phyloP scores from a whole-genome alignment of 2,113 vertebrate species.

The Amblyopsis rosae region DNA sequence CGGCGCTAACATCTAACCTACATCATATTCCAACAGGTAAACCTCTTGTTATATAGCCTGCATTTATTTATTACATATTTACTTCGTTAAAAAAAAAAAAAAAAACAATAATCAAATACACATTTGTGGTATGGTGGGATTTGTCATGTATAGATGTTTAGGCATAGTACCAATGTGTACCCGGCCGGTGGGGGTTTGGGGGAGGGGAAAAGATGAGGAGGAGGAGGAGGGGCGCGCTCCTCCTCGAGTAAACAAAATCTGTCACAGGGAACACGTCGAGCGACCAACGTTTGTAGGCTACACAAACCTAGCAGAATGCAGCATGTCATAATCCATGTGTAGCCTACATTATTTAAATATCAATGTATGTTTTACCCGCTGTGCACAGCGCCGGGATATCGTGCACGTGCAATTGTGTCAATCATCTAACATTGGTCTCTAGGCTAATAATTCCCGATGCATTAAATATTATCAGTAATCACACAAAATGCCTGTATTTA shows the following conservation, averaged over 20 bases:
- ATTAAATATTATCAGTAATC: no score
- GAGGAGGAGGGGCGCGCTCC: not conserved
- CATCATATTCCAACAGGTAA: slow-evolving; percentile 52
- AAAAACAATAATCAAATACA: no score
- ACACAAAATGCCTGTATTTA: no score
- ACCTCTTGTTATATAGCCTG: not conserved
- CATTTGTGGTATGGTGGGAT: not conserved
- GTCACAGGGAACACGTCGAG: not conserved
- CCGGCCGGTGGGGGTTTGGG: not conserved
- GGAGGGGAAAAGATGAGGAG: no score
- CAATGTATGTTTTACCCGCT: no score
- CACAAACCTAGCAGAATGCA: no score
- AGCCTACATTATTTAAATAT: no score
- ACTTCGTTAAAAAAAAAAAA: not conserved
- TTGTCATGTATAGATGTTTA: not conserved
- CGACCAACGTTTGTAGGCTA: no score
- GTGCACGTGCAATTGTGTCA: no score
- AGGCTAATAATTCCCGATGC: no score
- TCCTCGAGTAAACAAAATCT: not conserved
- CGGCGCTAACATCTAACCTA: slow-evolving; percentile 8
- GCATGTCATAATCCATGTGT: not conserved
- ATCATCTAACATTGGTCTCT: no score
- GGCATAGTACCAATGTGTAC: not conserved
- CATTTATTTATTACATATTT: not conserved
- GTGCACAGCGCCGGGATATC: no score